Percentiles rank a stretch among this genome's conserved stretches.
Evolutionary conservation across 2,888 invertebrate species (phyloP).

Genomic region (Strigamia maritima): DNA sequence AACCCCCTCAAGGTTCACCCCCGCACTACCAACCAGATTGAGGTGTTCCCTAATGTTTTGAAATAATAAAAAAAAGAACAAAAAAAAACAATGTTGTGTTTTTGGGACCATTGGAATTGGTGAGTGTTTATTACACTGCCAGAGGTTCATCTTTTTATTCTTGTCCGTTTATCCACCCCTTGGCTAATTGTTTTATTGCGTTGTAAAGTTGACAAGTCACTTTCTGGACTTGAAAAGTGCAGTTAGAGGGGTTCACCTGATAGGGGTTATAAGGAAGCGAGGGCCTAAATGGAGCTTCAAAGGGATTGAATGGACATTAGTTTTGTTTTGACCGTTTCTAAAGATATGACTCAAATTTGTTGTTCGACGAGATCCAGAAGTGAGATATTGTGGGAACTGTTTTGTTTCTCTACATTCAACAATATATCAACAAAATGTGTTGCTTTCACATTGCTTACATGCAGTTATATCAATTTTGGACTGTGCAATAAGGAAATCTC

Average conservation of each 20-base stretch:
- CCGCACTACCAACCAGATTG: slow-evolving; percentile 4
- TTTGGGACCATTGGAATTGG: not conserved
- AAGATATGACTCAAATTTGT: not conserved
- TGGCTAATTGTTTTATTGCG: slow-evolving; percentile 1
- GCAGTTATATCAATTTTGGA: too few relatives aligned
- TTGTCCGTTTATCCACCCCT: not conserved
- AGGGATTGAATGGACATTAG: not conserved
- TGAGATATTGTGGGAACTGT: not conserved
- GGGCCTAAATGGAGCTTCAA: not conserved
- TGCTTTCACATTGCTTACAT: too few relatives aligned
- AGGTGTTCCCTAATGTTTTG: not conserved
- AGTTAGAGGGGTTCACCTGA: slow-evolving; percentile 1
- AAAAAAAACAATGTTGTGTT: too few relatives aligned
- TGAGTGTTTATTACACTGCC: not conserved
- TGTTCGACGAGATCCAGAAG: not conserved
- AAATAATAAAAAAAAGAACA: too few relatives aligned
- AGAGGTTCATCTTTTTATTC: slow-evolving; percentile 17
- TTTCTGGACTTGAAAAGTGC: slow-evolving; percentile 8
- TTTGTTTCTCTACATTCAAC: not conserved
- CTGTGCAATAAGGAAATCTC: too few relatives aligned
- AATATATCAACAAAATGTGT: not conserved
- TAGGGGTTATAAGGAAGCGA: slow-evolving; percentile 27
- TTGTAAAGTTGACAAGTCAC: slow-evolving; percentile 28
- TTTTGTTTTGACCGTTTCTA: not conserved
- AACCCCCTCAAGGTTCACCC: slow-evolving; percentile 1